Conservation (phyloP, 1,140 invertebrate species). For the Platyscapa corneri region DNA sequence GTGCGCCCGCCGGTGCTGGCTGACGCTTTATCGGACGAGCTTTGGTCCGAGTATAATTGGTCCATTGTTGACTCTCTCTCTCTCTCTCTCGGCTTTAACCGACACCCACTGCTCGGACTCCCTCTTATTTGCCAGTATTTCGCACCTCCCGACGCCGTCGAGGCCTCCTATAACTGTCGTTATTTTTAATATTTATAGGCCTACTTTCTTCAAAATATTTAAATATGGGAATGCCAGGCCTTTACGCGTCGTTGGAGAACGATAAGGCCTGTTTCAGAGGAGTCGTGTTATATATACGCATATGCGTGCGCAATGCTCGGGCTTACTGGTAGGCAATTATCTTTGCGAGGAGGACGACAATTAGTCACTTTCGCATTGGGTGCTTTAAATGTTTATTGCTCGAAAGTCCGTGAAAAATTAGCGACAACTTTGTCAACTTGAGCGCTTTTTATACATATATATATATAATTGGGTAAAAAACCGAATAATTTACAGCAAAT, state of each 20-base stretch:
- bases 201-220: constrained; percentile 22
- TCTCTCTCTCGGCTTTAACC: constrained; percentile 1
- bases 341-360: background rate
- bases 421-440: too few species aligned
- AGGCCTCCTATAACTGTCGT: background rate
- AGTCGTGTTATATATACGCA: too few species aligned
- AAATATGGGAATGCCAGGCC: background rate
- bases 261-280: background rate
- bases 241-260: background rate
- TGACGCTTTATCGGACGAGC: constrained; percentile 61
- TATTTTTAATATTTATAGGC: constrained; percentile 46
- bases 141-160: constrained; percentile 6
- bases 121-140: constrained; percentile 22
- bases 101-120: background rate
- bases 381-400: background rate
- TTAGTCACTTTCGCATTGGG: background rate
- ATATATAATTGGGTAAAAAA: too few species aligned
- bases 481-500: too few species aligned
- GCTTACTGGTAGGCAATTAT: background rate
- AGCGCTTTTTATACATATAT: too few species aligned
- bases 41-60: constrained; percentile 58
- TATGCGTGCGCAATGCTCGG: too few species aligned
- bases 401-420: too few species aligned
- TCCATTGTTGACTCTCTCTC: constrained; percentile 58
- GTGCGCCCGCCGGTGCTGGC: constrained; percentile 34